Evolutionary conservation across 1,140 invertebrate genomes (phyloP), one percentile per base, ranked within the genome.

Genomic region (Neodiprion pinetum): DNA sequence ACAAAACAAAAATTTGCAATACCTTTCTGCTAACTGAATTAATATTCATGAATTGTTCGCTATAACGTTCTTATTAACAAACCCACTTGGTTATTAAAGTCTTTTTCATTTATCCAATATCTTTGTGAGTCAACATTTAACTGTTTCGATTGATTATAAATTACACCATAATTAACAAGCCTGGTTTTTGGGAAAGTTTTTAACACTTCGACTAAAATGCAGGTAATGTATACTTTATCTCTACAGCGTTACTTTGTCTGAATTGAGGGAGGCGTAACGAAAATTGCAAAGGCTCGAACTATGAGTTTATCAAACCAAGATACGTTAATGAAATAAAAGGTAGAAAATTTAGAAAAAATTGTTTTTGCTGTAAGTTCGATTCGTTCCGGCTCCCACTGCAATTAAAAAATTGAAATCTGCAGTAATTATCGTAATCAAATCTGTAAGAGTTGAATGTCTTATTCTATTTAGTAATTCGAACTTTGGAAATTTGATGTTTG

Each of bases 41-140:
- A 40, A 40, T 40, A 40, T 40, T 40, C 28, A 40, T 40, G 28
- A 5, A 40, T 40, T 40, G 1, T 40, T 40, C 11, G 23, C 72
- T 70, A 47, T 72, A 74, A 79, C 67, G 69, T 81, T 83, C 82
- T 79, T 71, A 86, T 87, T 88, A 87, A 87, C 83, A 87, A 87
- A 86, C 83, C 82, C 86, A 84, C 77, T 77, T 48, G 77, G 76
- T 81, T 61, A 61, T 61, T 40, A 40, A 17, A 61, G 3, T 61
- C n/a, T 61, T 8, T 61, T 61, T 61, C 53, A 61, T 61, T 61
- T 17, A 61, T 9, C 53, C 11, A 61, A 61, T 9, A 61, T 40
- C 28, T 40, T 17, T 61, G 53, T 9, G 53, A 61, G 28, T 40
- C 1, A 40, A 40, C 1, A 40, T 40, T 40, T 40, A 40, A 2